phyloP scores from a whole-genome alignment of 2,888 invertebrate species.

The Rhogogaster chlorosoma region DNA sequence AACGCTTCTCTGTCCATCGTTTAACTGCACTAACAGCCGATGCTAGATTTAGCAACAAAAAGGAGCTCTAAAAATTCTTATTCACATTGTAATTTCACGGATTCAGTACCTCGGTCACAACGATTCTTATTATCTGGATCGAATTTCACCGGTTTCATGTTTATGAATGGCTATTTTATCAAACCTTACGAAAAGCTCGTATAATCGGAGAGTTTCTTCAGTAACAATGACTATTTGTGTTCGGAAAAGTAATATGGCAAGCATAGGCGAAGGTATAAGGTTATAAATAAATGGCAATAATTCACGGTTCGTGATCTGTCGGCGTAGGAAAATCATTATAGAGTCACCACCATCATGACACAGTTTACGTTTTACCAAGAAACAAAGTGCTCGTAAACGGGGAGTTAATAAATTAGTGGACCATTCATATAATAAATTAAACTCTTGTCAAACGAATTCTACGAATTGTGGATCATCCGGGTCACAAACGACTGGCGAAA shows the following conservation, averaged over 20 bases:
- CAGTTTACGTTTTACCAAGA: not conserved
- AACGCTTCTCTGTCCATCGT: not conserved
- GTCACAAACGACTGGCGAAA: not conserved
- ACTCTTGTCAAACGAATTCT: not conserved
- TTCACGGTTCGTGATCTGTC: constrained; percentile 1
- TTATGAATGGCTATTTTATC: constrained; percentile 6
- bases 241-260: not conserved
- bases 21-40: not conserved
- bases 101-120: not conserved
- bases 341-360: not conserved
- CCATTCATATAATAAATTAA: not conserved
- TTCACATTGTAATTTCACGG: not conserved
- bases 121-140: not conserved
- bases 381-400: not conserved
- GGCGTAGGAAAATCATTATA: not conserved
- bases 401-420: constrained; percentile 17
- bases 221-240: not conserved
- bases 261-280: not conserved
- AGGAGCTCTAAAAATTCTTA: not conserved
- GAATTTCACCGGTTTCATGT: constrained; percentile 1
- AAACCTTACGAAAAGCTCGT: not conserved
- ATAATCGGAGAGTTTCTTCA: not conserved
- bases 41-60: constrained; percentile 22
- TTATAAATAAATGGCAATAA: not conserved
- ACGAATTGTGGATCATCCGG: not conserved